Evolutionary conservation across 2,113 vertebrate genomes (phyloP), one percentile per base, ranked within the genome.

Genomic region (Callocephalon fimbriatum): DNA sequence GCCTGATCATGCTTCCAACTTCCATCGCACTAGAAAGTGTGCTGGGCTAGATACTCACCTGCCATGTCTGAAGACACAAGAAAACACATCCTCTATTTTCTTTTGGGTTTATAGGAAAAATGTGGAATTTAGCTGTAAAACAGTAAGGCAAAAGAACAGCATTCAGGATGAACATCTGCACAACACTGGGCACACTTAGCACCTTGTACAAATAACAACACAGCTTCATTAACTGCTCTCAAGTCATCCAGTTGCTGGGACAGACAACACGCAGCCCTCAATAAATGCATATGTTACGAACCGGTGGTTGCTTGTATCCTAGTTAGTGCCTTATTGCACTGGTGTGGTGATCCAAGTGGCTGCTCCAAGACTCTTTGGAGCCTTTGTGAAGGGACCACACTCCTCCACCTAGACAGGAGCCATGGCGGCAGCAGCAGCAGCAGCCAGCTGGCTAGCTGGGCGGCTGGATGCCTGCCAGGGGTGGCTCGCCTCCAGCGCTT

Each of bases 401-500:
- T 53, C 11, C 40, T 56, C 61, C 53, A 42, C 1, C 45, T n/a
- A 3, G 32, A 31, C 50, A 56, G 48, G 3, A 53, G 66, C 12
- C 0, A 22, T 21, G 0, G 63, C 14, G 0, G 54, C 15, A 1
- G 31, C 27, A 9, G 67, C 77, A 58, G 92, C 85, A 9, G 67
- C 77, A 58, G 92, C 85, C 95, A 95, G 96, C 94, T 94, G 93
- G 89, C 73, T 2, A 0, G 58, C 37, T 25, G 2, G 45, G 71
- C 2, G 0, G 6, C 90, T 93, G 95, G 95, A 76, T 1, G 3
- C 53, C 61, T 32, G 94, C 94, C 94, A 97, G 94, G 38, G 13
- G 79, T 97, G 95, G 95, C 97, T 95, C 3, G 9, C 7, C 58
- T 93, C 95, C 96, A 96, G 80, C 45, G 0, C 92, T 51, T 9